Evolutionary conservation across 2,113 vertebrate species (phyloP).

Genomic region (Apodemus sylvaticus): DNA sequence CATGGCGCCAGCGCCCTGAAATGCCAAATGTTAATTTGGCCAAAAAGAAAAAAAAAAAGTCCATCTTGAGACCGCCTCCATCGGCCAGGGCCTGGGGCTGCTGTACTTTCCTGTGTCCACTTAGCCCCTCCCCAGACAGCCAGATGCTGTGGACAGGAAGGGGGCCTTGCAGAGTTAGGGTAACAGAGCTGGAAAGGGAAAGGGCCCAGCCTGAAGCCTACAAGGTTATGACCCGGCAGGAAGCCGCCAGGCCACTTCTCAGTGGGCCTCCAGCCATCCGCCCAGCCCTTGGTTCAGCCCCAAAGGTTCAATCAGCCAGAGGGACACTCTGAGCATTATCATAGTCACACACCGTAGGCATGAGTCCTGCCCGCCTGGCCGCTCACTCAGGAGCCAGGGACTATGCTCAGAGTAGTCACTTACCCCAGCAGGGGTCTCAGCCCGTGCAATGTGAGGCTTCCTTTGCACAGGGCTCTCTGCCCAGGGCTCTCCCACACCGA

Average conservation of each 20-base stretch:
- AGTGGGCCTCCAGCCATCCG: slow-evolving; percentile 41
- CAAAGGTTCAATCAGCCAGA: neutral
- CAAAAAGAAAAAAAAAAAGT: slow-evolving; percentile 76
- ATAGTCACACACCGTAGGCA: neutral
- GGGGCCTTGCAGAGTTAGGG: neutral
- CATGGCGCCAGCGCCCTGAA: slow-evolving; percentile 79
- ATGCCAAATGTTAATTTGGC: slow-evolving; percentile 81
- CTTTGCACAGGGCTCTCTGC: neutral
- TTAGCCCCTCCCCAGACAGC: neutral
- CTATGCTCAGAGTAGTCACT: neutral
- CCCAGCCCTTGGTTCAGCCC: neutral
- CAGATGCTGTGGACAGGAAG: neutral
- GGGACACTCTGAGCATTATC: slow-evolving; percentile 35
- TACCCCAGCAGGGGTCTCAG: neutral
- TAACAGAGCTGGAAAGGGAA: neutral
- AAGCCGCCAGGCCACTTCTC: slow-evolving; percentile 41
- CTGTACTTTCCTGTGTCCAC: slow-evolving; percentile 20
- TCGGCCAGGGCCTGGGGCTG: slow-evolving; percentile 46
- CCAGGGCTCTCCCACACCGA: neutral
- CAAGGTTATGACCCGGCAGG: neutral
- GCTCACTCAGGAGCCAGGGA: neutral
- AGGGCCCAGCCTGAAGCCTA: neutral
- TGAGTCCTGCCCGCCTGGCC: slow-evolving; percentile 13
- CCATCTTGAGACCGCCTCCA: slow-evolving; percentile 49
- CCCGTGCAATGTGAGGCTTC: neutral